phyloP scores from a whole-genome alignment of 2,888 invertebrate species.

The Tinea pellionella region DNA sequence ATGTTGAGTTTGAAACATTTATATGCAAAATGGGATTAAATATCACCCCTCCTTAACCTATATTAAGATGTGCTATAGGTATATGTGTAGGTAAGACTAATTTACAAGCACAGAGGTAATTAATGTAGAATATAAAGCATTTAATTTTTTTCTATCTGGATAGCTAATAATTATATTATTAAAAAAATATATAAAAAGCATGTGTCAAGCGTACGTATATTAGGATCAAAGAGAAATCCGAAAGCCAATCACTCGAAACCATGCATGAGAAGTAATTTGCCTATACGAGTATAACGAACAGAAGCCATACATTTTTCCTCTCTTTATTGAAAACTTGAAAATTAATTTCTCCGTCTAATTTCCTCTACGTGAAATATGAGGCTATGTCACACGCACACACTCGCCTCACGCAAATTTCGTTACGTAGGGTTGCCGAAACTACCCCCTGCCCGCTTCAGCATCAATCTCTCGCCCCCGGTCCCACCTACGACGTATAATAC shows the following conservation, averaged over 20 bases:
- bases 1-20: not conserved
- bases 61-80: not conserved
- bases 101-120: not conserved
- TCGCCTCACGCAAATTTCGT: constrained; percentile 59
- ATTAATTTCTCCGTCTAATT: constrained; percentile 65
- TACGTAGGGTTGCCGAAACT: constrained; percentile 66
- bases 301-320: constrained; percentile 44
- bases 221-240: not conserved
- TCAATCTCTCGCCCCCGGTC: constrained; percentile 63
- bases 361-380: constrained; percentile 60
- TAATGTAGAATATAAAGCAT: too few relatives aligned
- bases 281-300: not conserved
- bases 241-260: constrained; percentile 30
- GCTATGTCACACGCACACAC: constrained; percentile 43
- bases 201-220: not conserved
- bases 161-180: too few relatives aligned
- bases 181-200: too few relatives aligned
- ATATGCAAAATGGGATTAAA: constrained; percentile 6
- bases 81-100: not conserved
- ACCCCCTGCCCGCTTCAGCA: constrained; percentile 45
- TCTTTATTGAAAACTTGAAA: constrained; percentile 61
- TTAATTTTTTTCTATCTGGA: too few relatives aligned
- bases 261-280: constrained; percentile 39
- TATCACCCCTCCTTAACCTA: constrained; percentile 1
- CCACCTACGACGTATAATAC: constrained; percentile 68